phyloP scores from a whole-genome alignment of 2,797 vertebrate genomes.

The Presbytis comata region DNA sequence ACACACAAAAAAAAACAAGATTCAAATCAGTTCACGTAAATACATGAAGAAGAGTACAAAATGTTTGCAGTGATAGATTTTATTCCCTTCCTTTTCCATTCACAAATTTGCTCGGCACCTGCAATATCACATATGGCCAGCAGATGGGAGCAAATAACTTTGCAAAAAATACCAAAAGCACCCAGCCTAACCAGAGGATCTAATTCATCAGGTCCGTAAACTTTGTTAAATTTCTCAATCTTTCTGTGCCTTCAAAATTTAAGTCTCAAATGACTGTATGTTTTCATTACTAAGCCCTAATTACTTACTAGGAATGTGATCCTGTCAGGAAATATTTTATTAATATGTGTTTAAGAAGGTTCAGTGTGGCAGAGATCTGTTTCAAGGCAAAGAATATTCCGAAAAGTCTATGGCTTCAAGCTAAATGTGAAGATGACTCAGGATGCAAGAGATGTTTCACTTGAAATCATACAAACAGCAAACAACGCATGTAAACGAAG shows the following conservation, averaged over 20 bases:
- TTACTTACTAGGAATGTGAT: not conserved
- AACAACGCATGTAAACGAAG: not conserved
- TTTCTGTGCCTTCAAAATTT: not conserved
- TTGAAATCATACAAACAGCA: not conserved
- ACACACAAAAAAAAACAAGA: not conserved
- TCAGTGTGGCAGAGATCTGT: not conserved
- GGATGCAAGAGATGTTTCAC: not conserved
- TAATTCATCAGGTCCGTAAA: not conserved
- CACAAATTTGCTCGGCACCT: not conserved
- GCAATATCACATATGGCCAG: slow-evolving; percentile 69
- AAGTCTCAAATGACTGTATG: not conserved
- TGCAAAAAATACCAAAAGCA: slow-evolving; percentile 21
- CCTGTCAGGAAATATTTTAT: not conserved
- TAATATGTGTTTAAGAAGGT: not conserved
- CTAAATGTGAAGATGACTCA: not conserved
- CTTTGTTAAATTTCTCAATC: not conserved
- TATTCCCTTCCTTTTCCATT: not conserved
- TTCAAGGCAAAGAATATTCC: not conserved
- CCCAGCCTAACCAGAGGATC: rapidly evolving
- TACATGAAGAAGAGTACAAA: not conserved
- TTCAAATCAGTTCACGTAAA: not conserved
- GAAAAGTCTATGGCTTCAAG: not conserved
- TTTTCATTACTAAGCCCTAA: slow-evolving; percentile 34
- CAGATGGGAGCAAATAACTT: slow-evolving; percentile 84
- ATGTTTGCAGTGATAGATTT: not conserved